These are phyloP conservation scores for Papilio xuthus DNA, from an alignment of 1,140 invertebrate genomes.

Conservation along the genomic window DNA sequence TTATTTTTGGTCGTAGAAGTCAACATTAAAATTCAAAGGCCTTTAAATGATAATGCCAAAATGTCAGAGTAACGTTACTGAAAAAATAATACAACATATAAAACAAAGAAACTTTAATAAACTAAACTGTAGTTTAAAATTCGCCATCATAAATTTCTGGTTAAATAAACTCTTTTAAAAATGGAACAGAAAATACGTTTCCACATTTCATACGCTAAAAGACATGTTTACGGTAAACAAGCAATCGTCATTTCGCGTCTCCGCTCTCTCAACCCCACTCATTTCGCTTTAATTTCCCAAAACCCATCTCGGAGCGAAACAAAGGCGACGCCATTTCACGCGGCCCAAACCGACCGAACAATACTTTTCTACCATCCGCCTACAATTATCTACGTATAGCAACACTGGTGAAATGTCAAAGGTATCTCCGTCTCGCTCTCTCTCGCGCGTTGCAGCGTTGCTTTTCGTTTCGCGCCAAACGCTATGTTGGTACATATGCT, in stretches of 20 bases:
- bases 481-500: conserved; percentile 56
- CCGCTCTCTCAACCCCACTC: conserved; percentile 68
- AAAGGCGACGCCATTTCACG: conserved; percentile 77
- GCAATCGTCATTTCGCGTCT: conserved; percentile 70
- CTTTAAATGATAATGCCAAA: conserved; percentile 1
- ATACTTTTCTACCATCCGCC: conserved; percentile 71
- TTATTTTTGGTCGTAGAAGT: conserved; percentile 5
- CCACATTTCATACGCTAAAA: conserved; percentile 55
- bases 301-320: conserved; percentile 74
- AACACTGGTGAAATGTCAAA: conserved; percentile 67
- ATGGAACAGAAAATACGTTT: conserved; percentile 47
- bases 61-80: conserved; percentile 18
- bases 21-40: conserved; percentile 12
- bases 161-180: conserved; percentile 39
- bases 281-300: conserved; percentile 78
- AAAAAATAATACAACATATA: conserved; percentile 7
- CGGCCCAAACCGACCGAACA: conserved; percentile 78
- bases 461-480: conserved; percentile 64
- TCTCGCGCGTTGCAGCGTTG: conserved; percentile 41
- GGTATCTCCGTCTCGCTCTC: conserved; percentile 60
- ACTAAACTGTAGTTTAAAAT: conserved; percentile 34
- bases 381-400: conserved; percentile 68
- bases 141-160: conserved; percentile 28
- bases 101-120: conserved; percentile 37
- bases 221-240: conserved; percentile 72